Evolutionary conservation across 2,113 vertebrate species (phyloP).

Genomic region (Hirundichthys speculiger): DNA sequence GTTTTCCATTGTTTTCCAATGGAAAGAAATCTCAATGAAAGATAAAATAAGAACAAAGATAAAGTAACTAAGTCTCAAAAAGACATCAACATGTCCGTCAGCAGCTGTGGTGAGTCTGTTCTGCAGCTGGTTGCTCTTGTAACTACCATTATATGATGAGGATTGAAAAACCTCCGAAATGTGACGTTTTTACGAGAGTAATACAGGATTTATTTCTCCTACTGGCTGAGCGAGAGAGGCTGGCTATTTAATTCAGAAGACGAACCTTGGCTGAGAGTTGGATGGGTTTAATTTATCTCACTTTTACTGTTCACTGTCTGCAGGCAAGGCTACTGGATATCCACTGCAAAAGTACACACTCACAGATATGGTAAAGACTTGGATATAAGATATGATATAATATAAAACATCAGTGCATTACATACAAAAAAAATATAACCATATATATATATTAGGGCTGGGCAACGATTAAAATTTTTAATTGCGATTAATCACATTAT

Average conservation of each 20-base stretch:
- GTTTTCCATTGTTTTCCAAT: too few relatives aligned
- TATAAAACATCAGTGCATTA: neutral
- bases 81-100: too few relatives aligned
- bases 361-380: neutral
- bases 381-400: neutral
- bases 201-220: slow-evolving; percentile 59
- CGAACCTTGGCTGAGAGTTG: slow-evolving; percentile 50
- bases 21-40: too few relatives aligned
- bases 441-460: too few relatives aligned
- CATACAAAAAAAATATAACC: neutral
- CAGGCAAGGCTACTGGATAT: slow-evolving; percentile 37
- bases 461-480: too few relatives aligned
- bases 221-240: slow-evolving; percentile 23
- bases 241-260: slow-evolving; percentile 56
- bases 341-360: neutral
- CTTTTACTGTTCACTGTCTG: slow-evolving; percentile 31
- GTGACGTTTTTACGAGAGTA: slow-evolving; percentile 36
- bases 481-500: too few relatives aligned
- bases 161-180: slow-evolving; percentile 25
- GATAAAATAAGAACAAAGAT: too few relatives aligned
- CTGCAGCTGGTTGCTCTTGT: slow-evolving; percentile 3
- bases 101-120: neutral
- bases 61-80: too few relatives aligned
- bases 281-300: slow-evolving; percentile 56
- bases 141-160: slow-evolving; percentile 31